A percentile compares a stretch with the other conserved stretches of the same genome.
phyloP scores from a whole-genome alignment of 2,888 invertebrate genomes.

The Cosmia trapezina region DNA sequence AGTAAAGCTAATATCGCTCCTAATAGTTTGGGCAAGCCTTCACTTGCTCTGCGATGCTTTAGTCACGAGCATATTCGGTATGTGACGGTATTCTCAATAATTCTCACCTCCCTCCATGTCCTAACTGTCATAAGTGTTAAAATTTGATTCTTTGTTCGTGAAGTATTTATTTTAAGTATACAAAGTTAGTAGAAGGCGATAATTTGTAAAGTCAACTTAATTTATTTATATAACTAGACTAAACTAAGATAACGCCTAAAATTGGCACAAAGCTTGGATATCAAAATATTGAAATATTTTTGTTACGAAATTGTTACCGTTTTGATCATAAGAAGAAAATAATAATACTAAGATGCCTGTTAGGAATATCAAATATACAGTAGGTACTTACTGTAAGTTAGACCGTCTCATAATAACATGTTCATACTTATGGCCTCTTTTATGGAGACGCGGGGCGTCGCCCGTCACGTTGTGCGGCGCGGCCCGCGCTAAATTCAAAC shows the following conservation, averaged over 20 bases:
- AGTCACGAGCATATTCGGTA: neutral
- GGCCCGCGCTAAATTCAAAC: no score
- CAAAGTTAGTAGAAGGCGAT: constrained; percentile 7
- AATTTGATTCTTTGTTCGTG: constrained; percentile 12
- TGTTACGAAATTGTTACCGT: constrained; percentile 59
- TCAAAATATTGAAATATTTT: constrained; percentile 60
- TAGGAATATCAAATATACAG: constrained; percentile 60
- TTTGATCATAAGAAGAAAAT: constrained; percentile 50
- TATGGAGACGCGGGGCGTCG: no score
- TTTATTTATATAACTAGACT: constrained; percentile 15
- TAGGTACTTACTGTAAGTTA: constrained; percentile 34
- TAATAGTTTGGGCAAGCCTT: neutral
- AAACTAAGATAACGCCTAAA: constrained; percentile 46
- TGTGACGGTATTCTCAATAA: constrained; percentile 25
- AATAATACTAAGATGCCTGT: constrained; percentile 44
- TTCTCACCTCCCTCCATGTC: constrained; percentile 22
- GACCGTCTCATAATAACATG: constrained; percentile 16
- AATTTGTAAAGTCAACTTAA: constrained; percentile 14
- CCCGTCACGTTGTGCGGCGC: no score
- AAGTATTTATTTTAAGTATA: constrained; percentile 20
- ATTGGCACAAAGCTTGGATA: constrained; percentile 53
- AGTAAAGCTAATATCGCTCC: neutral
- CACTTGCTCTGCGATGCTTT: neutral
- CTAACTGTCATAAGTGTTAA: constrained; percentile 28
- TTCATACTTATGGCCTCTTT: neutral